Evolutionary conservation across 2,113 vertebrate species (phyloP).

Genomic region (Oreotrochilus melanogaster): DNA sequence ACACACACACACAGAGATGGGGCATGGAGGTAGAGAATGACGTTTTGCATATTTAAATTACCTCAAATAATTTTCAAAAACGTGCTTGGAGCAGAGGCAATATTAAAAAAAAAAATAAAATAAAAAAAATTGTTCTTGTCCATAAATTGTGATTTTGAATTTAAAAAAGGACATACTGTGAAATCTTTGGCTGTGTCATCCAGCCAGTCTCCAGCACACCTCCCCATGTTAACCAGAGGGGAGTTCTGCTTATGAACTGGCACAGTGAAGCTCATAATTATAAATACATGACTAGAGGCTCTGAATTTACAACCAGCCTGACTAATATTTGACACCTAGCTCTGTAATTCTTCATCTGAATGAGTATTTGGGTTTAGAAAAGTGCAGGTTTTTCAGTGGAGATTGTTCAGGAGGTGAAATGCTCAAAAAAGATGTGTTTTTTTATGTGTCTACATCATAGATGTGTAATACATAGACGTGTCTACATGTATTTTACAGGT

Average conservation of each 20-base stretch:
- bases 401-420: not conserved
- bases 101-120: not conserved
- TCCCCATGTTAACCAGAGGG: not conserved
- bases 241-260: not conserved
- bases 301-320: not conserved
- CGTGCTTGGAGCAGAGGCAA: not conserved
- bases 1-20: not conserved
- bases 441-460: not conserved
- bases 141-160: not conserved
- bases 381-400: not conserved
- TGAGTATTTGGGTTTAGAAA: not conserved
- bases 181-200: not conserved
- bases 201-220: not conserved
- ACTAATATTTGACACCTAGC: not conserved
- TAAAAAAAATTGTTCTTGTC: not conserved
- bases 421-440: not conserved
- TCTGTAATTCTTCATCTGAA: not conserved
- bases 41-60: not conserved
- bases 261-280: not conserved
- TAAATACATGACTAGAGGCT: not conserved
- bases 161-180: not conserved
- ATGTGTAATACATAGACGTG: no score
- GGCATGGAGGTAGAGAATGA: not conserved
- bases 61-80: accelerated
- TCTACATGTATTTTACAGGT: no score